Evolutionary conservation across 1,140 invertebrate species (phyloP).

Genomic region (Hylyphantes graminicola): DNA sequence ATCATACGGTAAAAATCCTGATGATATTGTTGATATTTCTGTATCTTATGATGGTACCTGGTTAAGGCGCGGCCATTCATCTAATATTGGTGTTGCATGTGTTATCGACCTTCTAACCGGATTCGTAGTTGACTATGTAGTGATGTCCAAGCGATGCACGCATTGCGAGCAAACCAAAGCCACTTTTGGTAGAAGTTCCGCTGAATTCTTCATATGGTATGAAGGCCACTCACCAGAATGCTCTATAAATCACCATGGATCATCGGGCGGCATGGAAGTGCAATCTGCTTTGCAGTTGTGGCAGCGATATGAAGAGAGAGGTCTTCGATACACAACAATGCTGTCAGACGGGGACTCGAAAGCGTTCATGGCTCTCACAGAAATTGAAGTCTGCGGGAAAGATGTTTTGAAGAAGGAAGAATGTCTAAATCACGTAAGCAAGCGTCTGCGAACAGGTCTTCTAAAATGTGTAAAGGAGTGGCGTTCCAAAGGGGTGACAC

Average conservation of each 20-base stretch:
- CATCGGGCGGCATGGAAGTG: slow-evolving; percentile 18
- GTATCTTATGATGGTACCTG: no score
- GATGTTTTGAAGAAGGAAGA: slow-evolving; percentile 1
- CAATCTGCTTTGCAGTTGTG: neutral
- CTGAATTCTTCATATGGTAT: slow-evolving; percentile 7
- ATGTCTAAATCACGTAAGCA: slow-evolving; percentile 14
- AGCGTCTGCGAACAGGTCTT: neutral
- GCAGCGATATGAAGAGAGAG: neutral
- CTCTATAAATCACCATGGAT: neutral
- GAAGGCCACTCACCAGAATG: neutral
- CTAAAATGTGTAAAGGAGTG: neutral
- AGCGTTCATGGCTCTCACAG: neutral
- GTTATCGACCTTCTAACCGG: slow-evolving; percentile 7
- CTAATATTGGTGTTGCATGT: slow-evolving; percentile 6
- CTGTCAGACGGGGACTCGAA: slow-evolving; percentile 1
- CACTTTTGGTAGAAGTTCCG: neutral
- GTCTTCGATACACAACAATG: slow-evolving; percentile 8
- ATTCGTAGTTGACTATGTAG: neutral
- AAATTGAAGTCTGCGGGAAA: neutral
- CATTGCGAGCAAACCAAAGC: neutral
- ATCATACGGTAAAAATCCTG: neutral
- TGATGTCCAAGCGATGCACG: neutral
- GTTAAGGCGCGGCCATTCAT: neutral
- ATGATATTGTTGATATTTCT: no score
- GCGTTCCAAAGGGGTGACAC: neutral